Percentiles rank a stretch among this genome's conserved stretches.
Evolutionary conservation across 2,888 invertebrate genomes (phyloP).

Genomic region (Dryadula phaetusa): DNA sequence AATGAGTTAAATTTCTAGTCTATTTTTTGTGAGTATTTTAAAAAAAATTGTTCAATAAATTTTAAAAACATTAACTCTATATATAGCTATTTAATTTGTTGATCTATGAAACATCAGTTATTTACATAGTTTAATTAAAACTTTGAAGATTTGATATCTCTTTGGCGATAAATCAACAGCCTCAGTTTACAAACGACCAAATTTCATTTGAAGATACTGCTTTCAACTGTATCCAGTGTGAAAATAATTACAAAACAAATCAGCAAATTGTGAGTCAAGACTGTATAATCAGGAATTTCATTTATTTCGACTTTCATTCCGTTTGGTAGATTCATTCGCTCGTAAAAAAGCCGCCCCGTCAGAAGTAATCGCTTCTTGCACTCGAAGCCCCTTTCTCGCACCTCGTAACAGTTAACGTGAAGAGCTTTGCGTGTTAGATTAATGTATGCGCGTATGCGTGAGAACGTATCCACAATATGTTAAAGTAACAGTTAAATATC

Average conservation of each 20-base stretch:
- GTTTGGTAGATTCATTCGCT: conserved; percentile 36
- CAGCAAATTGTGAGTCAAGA: conserved; percentile 20
- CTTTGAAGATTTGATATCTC: conserved; percentile 14
- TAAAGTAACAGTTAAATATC: not conserved
- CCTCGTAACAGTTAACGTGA: conserved; percentile 30
- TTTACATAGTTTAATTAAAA: conserved; percentile 31
- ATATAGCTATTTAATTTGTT: not conserved
- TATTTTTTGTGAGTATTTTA: too few relatives aligned
- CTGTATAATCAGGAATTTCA: conserved; percentile 28
- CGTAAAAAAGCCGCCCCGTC: conserved; percentile 36
- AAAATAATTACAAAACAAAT: conserved; percentile 24
- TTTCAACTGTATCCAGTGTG: conserved; percentile 13
- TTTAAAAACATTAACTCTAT: not conserved
- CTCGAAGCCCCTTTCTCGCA: conserved; percentile 31
- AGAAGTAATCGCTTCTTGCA: conserved; percentile 32
- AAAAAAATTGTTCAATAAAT: not conserved
- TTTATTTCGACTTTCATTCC: conserved; percentile 37
- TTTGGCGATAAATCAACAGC: not conserved
- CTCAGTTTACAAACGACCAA: conserved; percentile 8
- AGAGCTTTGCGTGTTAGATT: conserved; percentile 24
- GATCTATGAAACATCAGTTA: not conserved
- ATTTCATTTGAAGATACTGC: conserved; percentile 10
- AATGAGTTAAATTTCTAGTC: too few relatives aligned
- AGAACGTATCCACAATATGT: conserved; percentile 4
- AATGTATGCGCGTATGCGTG: not conserved